These are phyloP conservation scores for Coilia nasus DNA, from an alignment of 2,797 vertebrate species.

Conservation along the genomic window DNA sequence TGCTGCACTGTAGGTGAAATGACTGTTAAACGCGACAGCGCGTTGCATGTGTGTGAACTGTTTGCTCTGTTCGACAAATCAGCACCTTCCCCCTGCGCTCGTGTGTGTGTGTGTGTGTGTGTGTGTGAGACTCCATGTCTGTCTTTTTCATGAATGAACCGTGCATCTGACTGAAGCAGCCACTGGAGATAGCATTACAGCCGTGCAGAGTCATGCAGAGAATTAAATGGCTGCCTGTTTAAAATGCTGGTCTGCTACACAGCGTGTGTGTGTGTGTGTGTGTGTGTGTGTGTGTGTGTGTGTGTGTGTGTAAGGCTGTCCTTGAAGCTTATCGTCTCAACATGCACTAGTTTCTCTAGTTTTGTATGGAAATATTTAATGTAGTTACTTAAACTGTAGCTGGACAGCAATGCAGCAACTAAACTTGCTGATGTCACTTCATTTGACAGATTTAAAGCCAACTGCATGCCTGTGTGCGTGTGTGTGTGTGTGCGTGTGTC, in stretches of 20 bases:
- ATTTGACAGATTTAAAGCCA: not conserved
- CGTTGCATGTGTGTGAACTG: not conserved
- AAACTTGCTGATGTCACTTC: not conserved
- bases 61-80: not conserved
- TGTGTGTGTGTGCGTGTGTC: not conserved
- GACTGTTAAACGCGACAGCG: too few species aligned
- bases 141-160: not conserved
- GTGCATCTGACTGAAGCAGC: not conserved
- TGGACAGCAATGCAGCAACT: not conserved
- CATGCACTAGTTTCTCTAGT: not conserved
- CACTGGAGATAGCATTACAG: not conserved
- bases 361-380: not conserved
- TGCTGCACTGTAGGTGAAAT: not conserved
- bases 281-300: too few species aligned
- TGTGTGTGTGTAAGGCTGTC: not conserved
- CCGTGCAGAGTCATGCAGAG: not conserved
- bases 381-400: not conserved
- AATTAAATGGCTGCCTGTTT: not conserved
- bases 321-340: not conserved
- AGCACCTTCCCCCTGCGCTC: not conserved
- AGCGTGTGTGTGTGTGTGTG: not conserved
- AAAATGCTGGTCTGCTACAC: not conserved
- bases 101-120: not conserved
- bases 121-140: not conserved
- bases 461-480: constrained; percentile 17